Evolutionary conservation across 2,888 invertebrate species (phyloP), one percentile per base, ranked within the genome.

Genomic region (Nipponacmea schrenckii): DNA sequence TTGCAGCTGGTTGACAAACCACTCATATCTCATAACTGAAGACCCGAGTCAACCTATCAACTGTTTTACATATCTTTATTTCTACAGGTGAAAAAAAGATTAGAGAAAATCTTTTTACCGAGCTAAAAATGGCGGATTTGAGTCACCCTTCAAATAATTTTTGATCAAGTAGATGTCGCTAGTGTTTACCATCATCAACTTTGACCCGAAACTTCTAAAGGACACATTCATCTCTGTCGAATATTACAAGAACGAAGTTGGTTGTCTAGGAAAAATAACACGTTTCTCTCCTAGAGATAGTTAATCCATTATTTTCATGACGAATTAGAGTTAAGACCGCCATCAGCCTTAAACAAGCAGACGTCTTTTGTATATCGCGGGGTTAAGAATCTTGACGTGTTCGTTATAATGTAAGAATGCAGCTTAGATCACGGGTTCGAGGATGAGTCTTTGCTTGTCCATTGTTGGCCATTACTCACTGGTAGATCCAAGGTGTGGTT

Each of bases 241-340:
- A 20, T 14, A 15, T 24, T 24, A 56, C 56, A 56, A 24, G 56
- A 20, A 20, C 24, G 56, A 56, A 56, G 20, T 20, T 24, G 56
- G 56, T 56, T 56, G 56, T 56, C 24, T 20, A 24, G 24, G 20
- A 56, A 56, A 56, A 56, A 56, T 56, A 56, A 56, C 56, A 56
- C 56, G 56, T 56, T 56, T 24, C 56, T 20, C 56, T 24, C 56
- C 24, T 24, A 24, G 10, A 56, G 56, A 20, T 12, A 24, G 20
- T 12, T 56, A 56, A 56, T 56, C 56, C 56, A 24, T 56, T 56
- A 56, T 56, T 56, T 56, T 56, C 56, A 56, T 56, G 56, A 56
- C 56, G 56, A 56, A 56, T 56, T 56, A 56, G 24, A 56, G 56
- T 56, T 56, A 56, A 56, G 20, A 24, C 56, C 20, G 20, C 56